Percentiles rank a stretch among this genome's conserved stretches.
Conservation (phyloP, 2,797 vertebrate genomes). For the Enteromius trimaculatus region DNA sequence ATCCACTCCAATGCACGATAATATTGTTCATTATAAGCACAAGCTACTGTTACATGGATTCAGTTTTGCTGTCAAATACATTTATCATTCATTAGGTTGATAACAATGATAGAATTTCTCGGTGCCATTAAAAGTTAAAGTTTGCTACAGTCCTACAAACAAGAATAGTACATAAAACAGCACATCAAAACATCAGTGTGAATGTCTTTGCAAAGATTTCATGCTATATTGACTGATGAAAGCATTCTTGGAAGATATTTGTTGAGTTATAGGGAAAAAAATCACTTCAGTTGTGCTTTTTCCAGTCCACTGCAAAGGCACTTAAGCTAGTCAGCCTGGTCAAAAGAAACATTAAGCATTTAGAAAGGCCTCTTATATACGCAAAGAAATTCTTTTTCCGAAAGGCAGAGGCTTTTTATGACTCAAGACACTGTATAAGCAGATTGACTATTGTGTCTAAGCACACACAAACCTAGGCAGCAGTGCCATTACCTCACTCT, state of each 20-base stretch:
- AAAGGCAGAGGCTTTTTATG: slow-evolving; percentile 18
- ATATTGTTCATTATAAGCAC: neutral
- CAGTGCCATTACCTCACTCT: slow-evolving; percentile 29
- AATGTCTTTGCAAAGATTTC: neutral
- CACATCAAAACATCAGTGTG: neutral
- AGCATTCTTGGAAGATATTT: neutral
- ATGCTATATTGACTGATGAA: neutral
- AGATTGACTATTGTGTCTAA: slow-evolving; percentile 39
- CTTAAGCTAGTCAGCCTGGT: slow-evolving; percentile 8
- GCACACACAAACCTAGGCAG: slow-evolving; percentile 45
- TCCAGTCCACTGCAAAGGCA: slow-evolving; percentile 20
- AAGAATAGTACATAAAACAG: neutral
- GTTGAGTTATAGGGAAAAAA: neutral
- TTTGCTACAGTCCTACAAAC: neutral
- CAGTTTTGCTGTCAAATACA: neutral
- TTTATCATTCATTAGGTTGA: neutral
- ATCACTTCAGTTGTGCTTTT: neutral
- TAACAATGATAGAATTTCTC: neutral
- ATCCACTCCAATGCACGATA: neutral
- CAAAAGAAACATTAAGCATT: slow-evolving; percentile 5
- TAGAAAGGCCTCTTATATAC: slow-evolving; percentile 17
- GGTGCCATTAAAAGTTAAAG: neutral
- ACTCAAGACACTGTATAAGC: slow-evolving; percentile 20
- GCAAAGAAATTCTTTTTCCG: slow-evolving; percentile 27
- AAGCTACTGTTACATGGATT: neutral